phyloP scores from a whole-genome alignment of 2,113 vertebrate genomes.

The Passer domesticus region DNA sequence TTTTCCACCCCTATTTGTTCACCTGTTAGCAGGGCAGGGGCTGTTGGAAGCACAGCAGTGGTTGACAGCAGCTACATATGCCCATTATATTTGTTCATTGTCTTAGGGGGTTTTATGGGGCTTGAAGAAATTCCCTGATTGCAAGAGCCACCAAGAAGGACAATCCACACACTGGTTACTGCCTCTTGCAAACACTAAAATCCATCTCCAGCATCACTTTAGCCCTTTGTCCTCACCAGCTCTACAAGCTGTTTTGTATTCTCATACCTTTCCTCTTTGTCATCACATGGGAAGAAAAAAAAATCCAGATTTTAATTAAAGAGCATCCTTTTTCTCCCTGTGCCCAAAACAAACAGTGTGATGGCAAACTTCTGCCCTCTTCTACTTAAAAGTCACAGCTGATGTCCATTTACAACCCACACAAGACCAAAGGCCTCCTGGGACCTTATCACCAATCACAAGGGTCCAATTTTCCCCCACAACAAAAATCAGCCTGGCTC shows the following conservation, averaged over 20 bases:
- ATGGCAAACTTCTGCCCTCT: not conserved
- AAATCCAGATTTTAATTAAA: not conserved
- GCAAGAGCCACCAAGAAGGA: not conserved
- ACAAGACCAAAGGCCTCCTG: not conserved
- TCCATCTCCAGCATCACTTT: not conserved
- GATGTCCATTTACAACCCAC: not conserved
- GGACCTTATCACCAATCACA: not conserved
- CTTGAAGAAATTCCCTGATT: not conserved
- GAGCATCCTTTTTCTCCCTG: not conserved
- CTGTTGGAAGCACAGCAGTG: not conserved
- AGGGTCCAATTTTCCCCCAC: accelerated
- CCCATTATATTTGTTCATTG: not conserved
- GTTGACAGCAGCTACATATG: not conserved
- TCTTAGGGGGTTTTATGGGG: not conserved
- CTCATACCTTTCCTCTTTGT: not conserved
- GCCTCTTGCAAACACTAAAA: not conserved
- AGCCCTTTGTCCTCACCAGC: not conserved
- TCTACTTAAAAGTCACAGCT: not conserved
- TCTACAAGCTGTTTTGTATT: not conserved
- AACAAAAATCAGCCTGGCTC: not conserved
- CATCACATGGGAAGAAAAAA: accelerated
- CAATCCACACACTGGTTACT: not conserved
- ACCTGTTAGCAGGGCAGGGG: not conserved
- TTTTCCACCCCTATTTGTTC: not conserved
- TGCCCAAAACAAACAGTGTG: not conserved